Evolutionary conservation across 2,113 vertebrate genomes (phyloP), one percentile per base, ranked within the genome.

Genomic region (Megaptera novaeangliae): DNA sequence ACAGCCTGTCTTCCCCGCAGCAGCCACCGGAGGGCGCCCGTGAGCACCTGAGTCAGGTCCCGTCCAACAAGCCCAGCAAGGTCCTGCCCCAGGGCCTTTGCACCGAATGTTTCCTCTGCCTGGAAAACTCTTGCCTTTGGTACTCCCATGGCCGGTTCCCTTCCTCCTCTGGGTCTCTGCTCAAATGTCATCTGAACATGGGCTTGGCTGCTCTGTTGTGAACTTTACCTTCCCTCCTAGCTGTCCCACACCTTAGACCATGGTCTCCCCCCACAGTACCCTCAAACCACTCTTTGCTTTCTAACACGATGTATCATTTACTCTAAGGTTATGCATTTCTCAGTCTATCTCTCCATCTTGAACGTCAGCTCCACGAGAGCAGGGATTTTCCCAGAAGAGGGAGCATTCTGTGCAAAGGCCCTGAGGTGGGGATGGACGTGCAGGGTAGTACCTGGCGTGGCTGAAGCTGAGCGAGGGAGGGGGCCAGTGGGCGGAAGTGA

Each of bases 11-110:
- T 18, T 72, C n/a, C 55, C 72, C 0, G 1, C 1, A 64, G 46
- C 0, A 3, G 69, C 81, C 93, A 29, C 83, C 31, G 92, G 91
- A 78, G 90, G 91, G 55, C 46, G 23, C 61, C 12, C 0, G 8
- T 8, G 82, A 91, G 52, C 59, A 1, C 44, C 68, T 0, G 17
- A 82, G 4, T 49, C 68, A 10, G 57, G 46, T 13, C n/a, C 17
- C 25, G 25, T 25, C 29, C 18, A 29, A 3, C 55, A 15, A 0
- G 0, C 77, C 17, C 46, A 68, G 27, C 8, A 4, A 0, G 0
- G 31, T 34, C 34, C 77, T 55, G 84, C 27, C 81, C 20, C 20
- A 10, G 46, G 72, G 20, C 41, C 25, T 96, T 61, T 20, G 91
- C 63, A 31, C 2, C 0, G 10, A 36, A 36, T n/a, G 49, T 52